Conservation (phyloP, 2,113 vertebrate species). For the Setophaga coronata region DNA sequence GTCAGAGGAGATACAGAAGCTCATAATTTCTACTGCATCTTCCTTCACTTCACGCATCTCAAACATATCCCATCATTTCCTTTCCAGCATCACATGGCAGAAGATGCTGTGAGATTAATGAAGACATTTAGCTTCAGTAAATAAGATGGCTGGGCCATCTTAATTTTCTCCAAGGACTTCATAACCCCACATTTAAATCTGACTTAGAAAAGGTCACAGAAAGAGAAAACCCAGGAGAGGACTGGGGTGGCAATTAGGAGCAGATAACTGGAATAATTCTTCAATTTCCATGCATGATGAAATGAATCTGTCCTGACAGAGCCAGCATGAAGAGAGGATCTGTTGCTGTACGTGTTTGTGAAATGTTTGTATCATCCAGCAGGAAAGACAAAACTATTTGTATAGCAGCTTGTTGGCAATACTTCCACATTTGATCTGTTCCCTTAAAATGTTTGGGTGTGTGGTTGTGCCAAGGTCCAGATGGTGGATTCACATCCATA, state of each 20-base stretch:
- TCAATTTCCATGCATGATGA: constrained; percentile 52
- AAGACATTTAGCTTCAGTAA: not conserved
- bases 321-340: not conserved
- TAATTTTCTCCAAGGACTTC: constrained; percentile 1
- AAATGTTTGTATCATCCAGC: not conserved
- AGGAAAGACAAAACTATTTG: not conserved
- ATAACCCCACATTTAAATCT: constrained; percentile 1
- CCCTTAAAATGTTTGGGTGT: not conserved
- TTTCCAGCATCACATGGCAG: not conserved
- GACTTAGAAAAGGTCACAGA: constrained; percentile 9
- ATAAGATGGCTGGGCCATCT: not conserved
- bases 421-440: not conserved
- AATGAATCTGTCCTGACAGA: constrained; percentile 7
- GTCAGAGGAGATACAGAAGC: not conserved
- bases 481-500: not conserved
- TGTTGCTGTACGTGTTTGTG: not conserved
- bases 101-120: not conserved
- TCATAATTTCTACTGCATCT: rapidly evolving
- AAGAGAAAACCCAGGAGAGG: not conserved
- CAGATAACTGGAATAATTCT: constrained; percentile 47
- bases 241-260: constrained; percentile 30
- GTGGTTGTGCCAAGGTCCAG: not conserved
- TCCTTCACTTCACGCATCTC: not conserved
- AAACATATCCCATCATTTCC: not conserved
- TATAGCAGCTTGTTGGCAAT: not conserved